Base-by-base conservation (phyloP, 2,888 invertebrate species). In the Biston stratarius region DNA sequence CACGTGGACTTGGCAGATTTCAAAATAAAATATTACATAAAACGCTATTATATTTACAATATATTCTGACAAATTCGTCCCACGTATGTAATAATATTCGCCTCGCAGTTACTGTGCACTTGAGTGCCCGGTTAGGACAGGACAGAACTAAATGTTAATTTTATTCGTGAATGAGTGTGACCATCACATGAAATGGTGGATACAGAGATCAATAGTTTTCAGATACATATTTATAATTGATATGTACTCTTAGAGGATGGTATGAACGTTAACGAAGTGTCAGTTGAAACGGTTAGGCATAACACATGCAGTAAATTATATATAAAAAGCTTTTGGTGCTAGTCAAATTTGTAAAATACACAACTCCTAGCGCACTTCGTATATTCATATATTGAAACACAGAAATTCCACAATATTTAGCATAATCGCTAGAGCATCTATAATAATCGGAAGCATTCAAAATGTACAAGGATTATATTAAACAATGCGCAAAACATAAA, bases 31-130 rank as follows among this genome's bases (percentile, higher is more conserved):
- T 87, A 90, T 90, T 90, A 92, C 88, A 89, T 87, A 89, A 89
- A 90, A 89, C 83, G 81, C 89, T 85, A 84, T 87, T 69, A 73
- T 93, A 93, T 94, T 92, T 94, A 94, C 93, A 94, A 89, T 89
- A 88, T 86, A 87, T 81, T 88, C 90, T 90, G 91, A 83, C 88
- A 89, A 88, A 85, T 84, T 81, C 77, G 84, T 84, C 83, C 85
- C 90, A 92, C 92, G 91, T 83, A 87, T 90, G 83, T 87, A 89
- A 88, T 86, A 84, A 84, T 79, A 36, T 36, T 81, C 84, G 87
- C 88, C 91, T 89, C 92, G 90, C 90, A 78, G 79, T 80, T 73
- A 80, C 89, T 88, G 88, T 90, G 89, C 89, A 83, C 73, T 76
- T 67, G 61, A 45, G 53, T 57, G 55, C 52, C 52, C 44, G 24